Percentiles rank a stretch among this genome's conserved stretches.
These are phyloP conservation scores for Tauraco erythrolophus DNA, from an alignment of 2,113 vertebrate species.

Conservation along the genomic window DNA sequence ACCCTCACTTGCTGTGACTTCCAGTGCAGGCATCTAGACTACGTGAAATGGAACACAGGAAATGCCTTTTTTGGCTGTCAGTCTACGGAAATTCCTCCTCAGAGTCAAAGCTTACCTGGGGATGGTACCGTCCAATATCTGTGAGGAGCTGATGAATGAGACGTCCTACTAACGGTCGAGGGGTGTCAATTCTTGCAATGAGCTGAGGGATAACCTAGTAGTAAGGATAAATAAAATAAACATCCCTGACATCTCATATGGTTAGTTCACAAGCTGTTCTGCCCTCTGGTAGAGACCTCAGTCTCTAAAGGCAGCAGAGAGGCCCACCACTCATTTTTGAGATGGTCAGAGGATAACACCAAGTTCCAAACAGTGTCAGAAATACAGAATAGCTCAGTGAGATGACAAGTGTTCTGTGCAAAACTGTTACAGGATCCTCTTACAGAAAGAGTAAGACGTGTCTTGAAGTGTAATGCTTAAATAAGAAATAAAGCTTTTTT, in stretches of 20 bases:
- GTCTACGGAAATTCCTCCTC: neutral
- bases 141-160: constrained; percentile 98
- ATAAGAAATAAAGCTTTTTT: neutral
- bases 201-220: constrained; percentile 95
- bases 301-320: neutral
- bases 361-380: neutral
- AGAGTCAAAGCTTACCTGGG: constrained; percentile 80
- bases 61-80: neutral
- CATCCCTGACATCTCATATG: neutral
- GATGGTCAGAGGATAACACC: neutral
- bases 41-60: neutral
- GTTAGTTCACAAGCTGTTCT: neutral
- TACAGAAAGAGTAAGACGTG: neutral
- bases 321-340: neutral
- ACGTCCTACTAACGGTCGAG: constrained; percentile 91
- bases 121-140: constrained; percentile 96
- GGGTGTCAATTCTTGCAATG: constrained; percentile 96
- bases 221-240: neutral
- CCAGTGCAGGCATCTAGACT: neutral
- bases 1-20: neutral
- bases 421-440: neutral
- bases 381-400: neutral
- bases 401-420: neutral
- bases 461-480: neutral
- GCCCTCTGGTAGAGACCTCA: neutral